Evolutionary conservation across 2,888 invertebrate genomes (phyloP).

Genomic region (Eugnorisma glareosa): DNA sequence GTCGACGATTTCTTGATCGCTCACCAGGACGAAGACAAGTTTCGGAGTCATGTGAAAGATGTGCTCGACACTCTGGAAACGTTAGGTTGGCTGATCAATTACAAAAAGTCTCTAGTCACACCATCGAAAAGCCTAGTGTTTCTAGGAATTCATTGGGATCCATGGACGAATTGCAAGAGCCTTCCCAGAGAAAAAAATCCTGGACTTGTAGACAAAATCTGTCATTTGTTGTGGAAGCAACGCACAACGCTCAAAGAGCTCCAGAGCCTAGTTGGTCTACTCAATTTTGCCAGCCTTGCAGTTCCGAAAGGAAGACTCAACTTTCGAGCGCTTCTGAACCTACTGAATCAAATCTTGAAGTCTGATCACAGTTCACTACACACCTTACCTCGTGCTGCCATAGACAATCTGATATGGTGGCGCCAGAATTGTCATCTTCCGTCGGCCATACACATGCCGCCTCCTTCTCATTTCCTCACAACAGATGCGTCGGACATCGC

Average conservation of each 20-base stretch:
- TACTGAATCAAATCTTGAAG: slow-evolving; percentile 10
- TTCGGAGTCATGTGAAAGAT: background rate
- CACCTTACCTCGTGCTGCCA: slow-evolving; percentile 5
- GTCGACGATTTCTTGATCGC: background rate
- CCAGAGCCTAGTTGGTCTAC: too few species aligned
- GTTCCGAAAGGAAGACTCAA: background rate
- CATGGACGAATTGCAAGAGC: background rate
- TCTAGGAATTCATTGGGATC: background rate
- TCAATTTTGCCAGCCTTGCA: too few species aligned
- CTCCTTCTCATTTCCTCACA: background rate
- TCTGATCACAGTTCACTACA: background rate
- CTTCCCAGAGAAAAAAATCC: background rate
- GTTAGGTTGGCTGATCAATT: background rate
- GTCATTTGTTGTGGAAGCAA: background rate
- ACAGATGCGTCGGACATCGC: background rate
- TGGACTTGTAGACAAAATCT: background rate
- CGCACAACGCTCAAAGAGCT: too few species aligned
- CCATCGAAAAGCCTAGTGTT: background rate
- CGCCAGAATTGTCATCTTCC: background rate
- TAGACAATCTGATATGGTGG: slow-evolving; percentile 6
- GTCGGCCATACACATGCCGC: background rate
- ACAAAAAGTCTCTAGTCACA: slow-evolving; percentile 1
- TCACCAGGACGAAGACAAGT: background rate
- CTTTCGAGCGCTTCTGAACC: too few species aligned
- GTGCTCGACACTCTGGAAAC: background rate